These are phyloP conservation scores for Acanthosepion pharaonis DNA, from an alignment of 2,888 invertebrate species.

Conservation along the genomic window DNA sequence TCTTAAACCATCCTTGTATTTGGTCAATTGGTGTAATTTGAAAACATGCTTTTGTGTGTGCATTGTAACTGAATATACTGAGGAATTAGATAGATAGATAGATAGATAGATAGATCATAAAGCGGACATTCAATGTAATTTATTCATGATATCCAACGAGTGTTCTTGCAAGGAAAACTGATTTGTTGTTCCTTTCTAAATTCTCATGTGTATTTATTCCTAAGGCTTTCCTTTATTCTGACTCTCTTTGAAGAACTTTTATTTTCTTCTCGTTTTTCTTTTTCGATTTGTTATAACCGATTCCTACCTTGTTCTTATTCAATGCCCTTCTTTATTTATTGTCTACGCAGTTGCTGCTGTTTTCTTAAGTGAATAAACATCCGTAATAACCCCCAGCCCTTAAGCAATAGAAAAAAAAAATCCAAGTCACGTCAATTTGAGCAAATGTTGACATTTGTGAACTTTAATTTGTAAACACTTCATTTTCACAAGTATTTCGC, in stretches of 20 bases:
- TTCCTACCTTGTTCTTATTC: neutral
- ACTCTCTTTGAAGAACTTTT: neutral
- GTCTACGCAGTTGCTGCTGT: neutral
- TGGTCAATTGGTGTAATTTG: too few species aligned
- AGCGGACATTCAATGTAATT: neutral
- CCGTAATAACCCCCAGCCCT: neutral
- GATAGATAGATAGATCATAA: neutral
- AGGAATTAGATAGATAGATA: neutral
- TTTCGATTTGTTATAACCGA: neutral
- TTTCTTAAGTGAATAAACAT: neutral
- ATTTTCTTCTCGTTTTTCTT: neutral
- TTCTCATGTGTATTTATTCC: neutral
- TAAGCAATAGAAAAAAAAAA: too few species aligned
- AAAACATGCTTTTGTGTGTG: too few species aligned
- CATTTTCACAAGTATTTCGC: neutral
- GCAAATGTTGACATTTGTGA: neutral
- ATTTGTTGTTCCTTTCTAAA: neutral
- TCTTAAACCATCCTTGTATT: too few species aligned
- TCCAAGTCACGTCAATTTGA: too few species aligned
- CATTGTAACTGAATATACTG: too few species aligned
- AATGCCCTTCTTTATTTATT: neutral
- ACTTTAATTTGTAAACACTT: neutral
- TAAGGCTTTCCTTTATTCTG: neutral
- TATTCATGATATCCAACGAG: neutral
- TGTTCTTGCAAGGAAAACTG: neutral